Evolutionary conservation across 1,140 invertebrate genomes (phyloP).

Genomic region (Stegodyphus dumicola): DNA sequence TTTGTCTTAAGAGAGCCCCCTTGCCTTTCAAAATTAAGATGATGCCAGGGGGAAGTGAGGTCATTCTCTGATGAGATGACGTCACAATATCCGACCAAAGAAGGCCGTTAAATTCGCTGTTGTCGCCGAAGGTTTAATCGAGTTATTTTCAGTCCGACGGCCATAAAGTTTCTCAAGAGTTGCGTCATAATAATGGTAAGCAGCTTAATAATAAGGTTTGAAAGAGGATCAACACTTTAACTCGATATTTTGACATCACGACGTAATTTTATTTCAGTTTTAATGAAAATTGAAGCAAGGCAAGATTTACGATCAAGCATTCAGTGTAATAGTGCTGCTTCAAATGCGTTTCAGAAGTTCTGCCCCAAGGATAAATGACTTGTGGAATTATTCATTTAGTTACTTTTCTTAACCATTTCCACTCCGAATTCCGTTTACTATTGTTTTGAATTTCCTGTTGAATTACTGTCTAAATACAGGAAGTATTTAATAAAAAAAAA

Average conservation of each 20-base stretch:
- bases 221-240: slow-evolving; percentile 23
- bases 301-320: neutral
- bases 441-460: too few species aligned
- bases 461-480: too few species aligned
- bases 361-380: too few species aligned
- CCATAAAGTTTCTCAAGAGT: too few species aligned
- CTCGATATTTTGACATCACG: slow-evolving; percentile 22
- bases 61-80: slow-evolving; percentile 38
- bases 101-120: slow-evolving; percentile 29
- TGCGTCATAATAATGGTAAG: slow-evolving; percentile 19
- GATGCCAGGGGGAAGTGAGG: slow-evolving; percentile 11
- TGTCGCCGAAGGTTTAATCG: slow-evolving; percentile 48
- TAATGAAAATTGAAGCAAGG: slow-evolving; percentile 22
- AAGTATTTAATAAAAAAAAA: too few species aligned
- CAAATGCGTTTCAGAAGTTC: too few species aligned
- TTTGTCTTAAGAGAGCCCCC: slow-evolving; percentile 52
- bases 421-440: too few species aligned
- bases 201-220: slow-evolving; percentile 29
- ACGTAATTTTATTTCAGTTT: neutral
- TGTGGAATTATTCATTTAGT: too few species aligned
- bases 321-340: too few species aligned
- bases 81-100: slow-evolving; percentile 19
- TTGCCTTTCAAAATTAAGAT: slow-evolving; percentile 49
- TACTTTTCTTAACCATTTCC: too few species aligned
- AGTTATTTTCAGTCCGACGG: slow-evolving; percentile 15